phyloP scores from a whole-genome alignment of 2,888 invertebrate genomes.

The Amphipyra tragopoginis region DNA sequence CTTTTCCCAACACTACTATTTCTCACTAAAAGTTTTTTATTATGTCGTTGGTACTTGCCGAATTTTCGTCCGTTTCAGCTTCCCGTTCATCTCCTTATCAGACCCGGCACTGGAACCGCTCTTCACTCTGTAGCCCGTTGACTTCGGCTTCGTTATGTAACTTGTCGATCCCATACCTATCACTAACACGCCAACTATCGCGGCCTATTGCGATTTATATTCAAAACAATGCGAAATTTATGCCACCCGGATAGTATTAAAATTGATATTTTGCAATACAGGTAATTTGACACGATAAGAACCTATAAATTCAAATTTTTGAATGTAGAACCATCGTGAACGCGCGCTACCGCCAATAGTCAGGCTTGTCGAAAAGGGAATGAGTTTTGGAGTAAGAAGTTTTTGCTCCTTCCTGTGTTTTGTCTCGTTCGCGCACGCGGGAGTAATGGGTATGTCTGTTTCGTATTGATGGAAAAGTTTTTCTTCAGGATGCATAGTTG shows the following conservation, averaged over 20 bases:
- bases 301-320: conserved; percentile 65
- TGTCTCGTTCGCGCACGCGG: conserved; percentile 70
- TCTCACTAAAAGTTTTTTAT: conserved; percentile 15
- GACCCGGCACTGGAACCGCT: conserved; percentile 85
- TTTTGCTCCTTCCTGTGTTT: conserved; percentile 77
- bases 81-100: conserved; percentile 86
- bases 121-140: conserved; percentile 78
- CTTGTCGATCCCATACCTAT: conserved; percentile 89
- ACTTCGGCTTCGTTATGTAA: conserved; percentile 82
- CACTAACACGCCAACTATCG: conserved; percentile 57
- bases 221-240: conserved; percentile 62
- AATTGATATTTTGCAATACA: conserved; percentile 50
- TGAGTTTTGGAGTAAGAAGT: conserved; percentile 72
- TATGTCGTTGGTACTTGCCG: conserved; percentile 68
- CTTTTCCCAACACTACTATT: neutral
- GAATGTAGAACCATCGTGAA: conserved; percentile 65
- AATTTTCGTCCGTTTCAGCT: conserved; percentile 81
- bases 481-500: conserved; percentile 76
- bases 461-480: conserved; percentile 74
- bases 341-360: conserved; percentile 68
- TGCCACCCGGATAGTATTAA: conserved; percentile 47
- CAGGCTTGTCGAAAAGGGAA: conserved; percentile 70
- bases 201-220: conserved; percentile 55
- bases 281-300: conserved; percentile 44
- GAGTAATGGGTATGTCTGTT: conserved; percentile 63